Evolutionary conservation across 2,113 vertebrate genomes (phyloP).

Genomic region (Dipodomys spectabilis): DNA sequence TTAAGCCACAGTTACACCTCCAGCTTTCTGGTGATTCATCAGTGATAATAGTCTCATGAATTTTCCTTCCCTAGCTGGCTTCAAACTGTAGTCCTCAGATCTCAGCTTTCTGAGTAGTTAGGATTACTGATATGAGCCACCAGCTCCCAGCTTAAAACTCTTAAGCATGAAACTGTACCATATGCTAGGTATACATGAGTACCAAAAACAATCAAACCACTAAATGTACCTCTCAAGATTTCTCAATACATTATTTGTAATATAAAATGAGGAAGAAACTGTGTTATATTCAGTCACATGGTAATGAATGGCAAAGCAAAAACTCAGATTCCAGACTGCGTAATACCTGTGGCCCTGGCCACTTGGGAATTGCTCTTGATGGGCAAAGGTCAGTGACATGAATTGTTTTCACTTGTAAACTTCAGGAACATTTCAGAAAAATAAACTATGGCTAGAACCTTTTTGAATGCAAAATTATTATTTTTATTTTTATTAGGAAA

Average conservation of each 20-base stretch:
- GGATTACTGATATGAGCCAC: too few species aligned
- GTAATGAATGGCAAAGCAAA: background rate
- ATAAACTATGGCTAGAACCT: slow-evolving; percentile 6
- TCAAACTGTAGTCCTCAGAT: too few species aligned
- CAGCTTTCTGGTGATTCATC: too few species aligned
- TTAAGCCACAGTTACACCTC: too few species aligned
- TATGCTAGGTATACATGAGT: background rate
- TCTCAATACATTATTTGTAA: background rate
- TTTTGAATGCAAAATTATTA: background rate
- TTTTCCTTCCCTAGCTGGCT: too few species aligned
- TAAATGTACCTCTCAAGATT: background rate
- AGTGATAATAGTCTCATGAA: too few species aligned
- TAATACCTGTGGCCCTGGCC: background rate
- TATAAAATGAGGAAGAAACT: background rate
- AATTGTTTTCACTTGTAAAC: background rate
- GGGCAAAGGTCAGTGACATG: background rate
- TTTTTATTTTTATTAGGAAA: slow-evolving; percentile 21
- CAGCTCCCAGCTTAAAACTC: background rate
- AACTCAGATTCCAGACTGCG: background rate
- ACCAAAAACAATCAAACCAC: background rate
- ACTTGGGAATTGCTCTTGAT: background rate
- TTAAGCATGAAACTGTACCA: background rate
- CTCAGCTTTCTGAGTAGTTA: too few species aligned
- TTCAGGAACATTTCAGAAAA: background rate
- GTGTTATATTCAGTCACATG: slow-evolving; percentile 19